These are phyloP conservation scores for Theocolax elegans DNA, from an alignment of 1,140 invertebrate species.

Conservation along the genomic window DNA sequence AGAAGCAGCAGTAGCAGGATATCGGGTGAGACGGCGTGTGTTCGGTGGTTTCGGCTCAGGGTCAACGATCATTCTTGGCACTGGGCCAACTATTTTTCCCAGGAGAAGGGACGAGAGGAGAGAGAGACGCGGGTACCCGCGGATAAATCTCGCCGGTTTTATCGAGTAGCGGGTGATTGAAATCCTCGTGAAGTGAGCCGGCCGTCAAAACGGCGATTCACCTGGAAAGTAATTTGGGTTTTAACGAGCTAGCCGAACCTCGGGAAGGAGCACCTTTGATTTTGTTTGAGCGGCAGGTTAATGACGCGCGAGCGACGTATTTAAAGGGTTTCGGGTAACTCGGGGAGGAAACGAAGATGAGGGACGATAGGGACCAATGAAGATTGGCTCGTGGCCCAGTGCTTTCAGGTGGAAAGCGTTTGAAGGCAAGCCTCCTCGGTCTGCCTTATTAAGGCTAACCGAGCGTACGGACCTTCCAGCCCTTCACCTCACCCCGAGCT, in stretches of 20 bases:
- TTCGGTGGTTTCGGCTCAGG: constrained; percentile 15
- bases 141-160: constrained; percentile 1
- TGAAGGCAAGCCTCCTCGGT: constrained; percentile 25
- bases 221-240: constrained; percentile 1
- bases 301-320: constrained; percentile 32
- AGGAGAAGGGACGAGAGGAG: too few relatives aligned
- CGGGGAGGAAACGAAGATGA: background rate
- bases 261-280: background rate
- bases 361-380: constrained; percentile 10
- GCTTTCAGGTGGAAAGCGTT: constrained; percentile 46
- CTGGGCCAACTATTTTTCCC: constrained; percentile 15
- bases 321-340: constrained; percentile 28
- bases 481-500: background rate
- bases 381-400: constrained; percentile 48
- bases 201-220: background rate
- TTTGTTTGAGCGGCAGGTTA: constrained; percentile 8
- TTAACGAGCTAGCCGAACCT: constrained; percentile 1
- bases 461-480: constrained; percentile 40
- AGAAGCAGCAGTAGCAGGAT: background rate
- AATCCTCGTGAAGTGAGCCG: background rate
- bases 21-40: background rate
- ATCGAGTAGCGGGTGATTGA: constrained; percentile 16
- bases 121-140: too few relatives aligned
- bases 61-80: constrained; percentile 32
- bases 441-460: constrained; percentile 50